A percentile compares a stretch with the other conserved stretches of the same genome.
Conservation (phyloP, 64 coral and sea anemone species). For the Montipora sp. region DNA sequence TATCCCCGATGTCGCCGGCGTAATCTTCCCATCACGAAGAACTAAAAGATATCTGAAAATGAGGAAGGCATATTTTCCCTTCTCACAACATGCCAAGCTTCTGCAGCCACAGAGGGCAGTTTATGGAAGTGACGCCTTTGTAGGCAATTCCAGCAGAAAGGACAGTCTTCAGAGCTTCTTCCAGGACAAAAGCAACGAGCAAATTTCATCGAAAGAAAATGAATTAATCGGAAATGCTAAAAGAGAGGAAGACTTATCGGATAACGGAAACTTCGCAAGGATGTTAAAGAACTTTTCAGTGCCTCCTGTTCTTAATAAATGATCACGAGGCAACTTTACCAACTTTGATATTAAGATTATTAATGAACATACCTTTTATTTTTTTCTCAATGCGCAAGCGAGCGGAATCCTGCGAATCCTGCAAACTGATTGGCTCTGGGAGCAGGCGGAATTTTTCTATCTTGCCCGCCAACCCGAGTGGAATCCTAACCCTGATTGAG, state of each 20-base stretch:
- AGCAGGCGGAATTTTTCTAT: too few species aligned
- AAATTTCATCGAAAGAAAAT: conserved; percentile 23
- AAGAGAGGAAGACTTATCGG: not conserved
- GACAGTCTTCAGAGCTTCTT: not conserved
- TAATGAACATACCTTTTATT: not conserved
- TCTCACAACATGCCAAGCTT: not conserved
- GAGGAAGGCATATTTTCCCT: conserved; percentile 27
- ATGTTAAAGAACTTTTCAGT: not conserved
- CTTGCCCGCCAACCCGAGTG: too few species aligned
- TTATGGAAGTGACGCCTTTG: not conserved
- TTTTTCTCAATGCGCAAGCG: too few species aligned
- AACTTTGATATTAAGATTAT: not conserved
- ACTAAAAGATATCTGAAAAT: conserved; percentile 27
- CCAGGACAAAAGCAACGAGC: conserved; percentile 44
- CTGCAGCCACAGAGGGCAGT: not conserved
- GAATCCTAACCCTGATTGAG: too few species aligned
- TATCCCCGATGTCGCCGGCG: conserved; percentile 64
- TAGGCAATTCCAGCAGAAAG: not conserved
- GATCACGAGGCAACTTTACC: not conserved
- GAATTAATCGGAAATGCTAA: not conserved
- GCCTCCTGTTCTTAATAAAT: conserved; percentile 18
- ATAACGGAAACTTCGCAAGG: not conserved
- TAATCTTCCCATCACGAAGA: not conserved
- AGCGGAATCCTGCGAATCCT: too few species aligned
- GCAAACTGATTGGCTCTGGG: too few species aligned